Percentiles rank a stretch among this genome's conserved stretches.
These are phyloP conservation scores for Danio aesculapii DNA, from an alignment of 2,797 vertebrate species.

Conservation along the genomic window DNA sequence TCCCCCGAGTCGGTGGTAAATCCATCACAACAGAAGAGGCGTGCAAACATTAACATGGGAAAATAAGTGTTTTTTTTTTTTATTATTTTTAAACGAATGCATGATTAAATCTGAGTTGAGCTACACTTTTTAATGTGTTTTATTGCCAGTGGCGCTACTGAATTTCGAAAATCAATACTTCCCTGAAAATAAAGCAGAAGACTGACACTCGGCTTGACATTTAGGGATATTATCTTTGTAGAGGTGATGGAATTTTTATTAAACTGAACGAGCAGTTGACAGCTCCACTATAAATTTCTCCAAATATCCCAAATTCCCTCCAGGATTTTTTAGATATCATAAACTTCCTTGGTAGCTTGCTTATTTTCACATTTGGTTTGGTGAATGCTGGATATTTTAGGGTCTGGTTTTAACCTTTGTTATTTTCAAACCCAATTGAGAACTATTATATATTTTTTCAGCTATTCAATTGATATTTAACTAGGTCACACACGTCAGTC, in stretches of 20 bases:
- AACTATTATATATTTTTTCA: too few species aligned
- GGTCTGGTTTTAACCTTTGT: too few species aligned
- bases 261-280: not conserved
- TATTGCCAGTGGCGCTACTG: not conserved
- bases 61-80: not conserved
- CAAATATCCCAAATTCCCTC: not conserved
- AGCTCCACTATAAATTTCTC: not conserved
- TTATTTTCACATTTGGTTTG: too few species aligned
- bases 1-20: slow-evolving; percentile 42
- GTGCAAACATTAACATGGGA: slow-evolving; percentile 4
- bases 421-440: too few species aligned
- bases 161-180: not conserved
- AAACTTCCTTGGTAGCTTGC: too few species aligned
- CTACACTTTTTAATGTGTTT: not conserved
- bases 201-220: not conserved
- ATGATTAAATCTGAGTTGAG: slow-evolving; percentile 1
- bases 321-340: too few species aligned
- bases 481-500: too few species aligned
- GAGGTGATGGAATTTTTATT: not conserved
- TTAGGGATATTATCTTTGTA: slow-evolving; percentile 4
- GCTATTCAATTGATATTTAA: too few species aligned
- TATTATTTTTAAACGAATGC: not conserved
- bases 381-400: too few species aligned
- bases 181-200: not conserved
- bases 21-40: slow-evolving; percentile 42